These are phyloP conservation scores for Setophaga petechia DNA, from an alignment of 2,113 vertebrate genomes.

Conservation along the genomic window DNA sequence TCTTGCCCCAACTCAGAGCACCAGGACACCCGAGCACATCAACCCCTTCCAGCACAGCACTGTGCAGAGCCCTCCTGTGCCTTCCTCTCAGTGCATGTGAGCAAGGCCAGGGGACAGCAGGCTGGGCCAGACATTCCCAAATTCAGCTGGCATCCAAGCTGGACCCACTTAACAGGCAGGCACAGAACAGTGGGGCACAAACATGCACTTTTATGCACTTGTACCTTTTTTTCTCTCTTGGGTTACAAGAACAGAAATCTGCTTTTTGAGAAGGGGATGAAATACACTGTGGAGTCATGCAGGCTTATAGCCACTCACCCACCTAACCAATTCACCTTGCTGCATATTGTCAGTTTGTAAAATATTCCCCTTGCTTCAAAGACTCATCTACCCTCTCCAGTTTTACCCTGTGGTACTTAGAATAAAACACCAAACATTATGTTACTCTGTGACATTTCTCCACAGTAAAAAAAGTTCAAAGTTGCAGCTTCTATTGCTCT, in stretches of 20 bases:
- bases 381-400: not conserved
- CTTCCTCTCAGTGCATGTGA: accelerated
- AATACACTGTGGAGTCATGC: not conserved
- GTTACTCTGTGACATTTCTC: not conserved
- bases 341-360: not conserved
- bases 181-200: not conserved
- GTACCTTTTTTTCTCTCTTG: not conserved
- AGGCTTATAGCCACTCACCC: not conserved
- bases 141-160: not conserved
- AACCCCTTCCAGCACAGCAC: not conserved
- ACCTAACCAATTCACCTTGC: not conserved
- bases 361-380: not conserved
- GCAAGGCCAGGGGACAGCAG: not conserved
- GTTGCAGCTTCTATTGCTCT: not conserved
- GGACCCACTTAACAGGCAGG: not conserved
- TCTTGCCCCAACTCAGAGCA: not conserved
- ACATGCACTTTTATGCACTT: not conserved
- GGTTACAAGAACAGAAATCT: not conserved
- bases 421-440: not conserved
- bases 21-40: not conserved
- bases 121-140: not conserved
- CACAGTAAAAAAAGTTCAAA: not conserved
- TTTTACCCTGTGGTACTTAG: not conserved
- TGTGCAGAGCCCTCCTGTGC: not conserved
- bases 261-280: not conserved